Percentiles rank a stretch among this genome's conserved stretches.
Evolutionary conservation across 2,888 invertebrate species (phyloP).

Genomic region (Suillia variegata): DNA sequence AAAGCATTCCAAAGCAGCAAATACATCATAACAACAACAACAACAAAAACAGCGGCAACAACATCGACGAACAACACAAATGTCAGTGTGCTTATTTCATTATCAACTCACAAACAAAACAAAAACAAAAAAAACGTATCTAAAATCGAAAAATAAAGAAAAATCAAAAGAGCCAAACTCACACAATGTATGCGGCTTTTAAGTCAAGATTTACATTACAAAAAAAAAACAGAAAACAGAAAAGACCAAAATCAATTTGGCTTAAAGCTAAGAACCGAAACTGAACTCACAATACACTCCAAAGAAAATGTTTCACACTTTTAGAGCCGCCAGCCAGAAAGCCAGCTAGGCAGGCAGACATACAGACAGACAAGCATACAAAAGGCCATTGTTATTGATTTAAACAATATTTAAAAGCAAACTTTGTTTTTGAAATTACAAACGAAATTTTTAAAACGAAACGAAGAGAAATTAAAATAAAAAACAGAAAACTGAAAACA

Average conservation of each 20-base stretch:
- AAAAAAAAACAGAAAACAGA: conserved; percentile 8
- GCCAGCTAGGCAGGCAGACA: conserved; percentile 14
- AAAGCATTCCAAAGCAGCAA: too few relatives aligned
- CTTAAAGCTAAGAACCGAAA: conserved; percentile 25
- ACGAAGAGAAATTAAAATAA: conserved; percentile 14
- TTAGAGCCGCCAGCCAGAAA: conserved; percentile 23
- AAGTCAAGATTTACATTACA: conserved; percentile 11
- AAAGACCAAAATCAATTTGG: conserved; percentile 22
- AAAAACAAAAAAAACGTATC: too few relatives aligned
- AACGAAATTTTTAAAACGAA: conserved; percentile 4
- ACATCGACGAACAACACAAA: neutral
- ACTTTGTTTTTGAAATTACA: conserved; percentile 17
- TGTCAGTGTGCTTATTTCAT: neutral
- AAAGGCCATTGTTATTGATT: conserved; percentile 34
- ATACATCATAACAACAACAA: neutral
- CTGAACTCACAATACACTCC: conserved; percentile 2
- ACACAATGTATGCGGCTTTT: conserved; percentile 5
- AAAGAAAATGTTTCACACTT: conserved; percentile 27
- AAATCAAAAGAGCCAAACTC: too few relatives aligned
- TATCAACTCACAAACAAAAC: conserved; percentile 1
- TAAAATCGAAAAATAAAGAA: too few relatives aligned
- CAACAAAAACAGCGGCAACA: neutral
- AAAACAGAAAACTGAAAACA: conserved; percentile 12
- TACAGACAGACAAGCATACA: conserved; percentile 15
- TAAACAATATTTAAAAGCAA: conserved; percentile 26